Percentiles rank a stretch among this genome's conserved stretches.
phyloP scores from a whole-genome alignment of 2,797 vertebrate species.

The Lepidocolaptes lacrymiger region DNA sequence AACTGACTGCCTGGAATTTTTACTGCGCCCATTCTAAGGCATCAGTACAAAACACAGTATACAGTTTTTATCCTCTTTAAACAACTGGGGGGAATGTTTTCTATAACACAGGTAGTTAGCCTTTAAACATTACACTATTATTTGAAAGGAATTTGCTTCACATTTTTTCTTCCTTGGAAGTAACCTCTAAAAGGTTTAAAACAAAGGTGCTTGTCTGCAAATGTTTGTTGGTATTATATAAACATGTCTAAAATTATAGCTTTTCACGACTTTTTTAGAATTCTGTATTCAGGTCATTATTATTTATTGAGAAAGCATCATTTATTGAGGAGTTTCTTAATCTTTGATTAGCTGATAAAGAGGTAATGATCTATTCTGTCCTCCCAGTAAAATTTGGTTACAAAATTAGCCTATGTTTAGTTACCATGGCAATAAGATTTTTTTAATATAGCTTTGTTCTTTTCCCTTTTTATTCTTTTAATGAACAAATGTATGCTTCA shows the following conservation, averaged over 20 bases:
- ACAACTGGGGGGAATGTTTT: background rate
- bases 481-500: background rate
- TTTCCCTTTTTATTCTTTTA: slow-evolving; percentile 10
- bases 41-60: background rate
- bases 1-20: too few species aligned
- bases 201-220: background rate
- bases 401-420: slow-evolving; percentile 7
- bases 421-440: slow-evolving; percentile 26
- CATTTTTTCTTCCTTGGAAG: background rate
- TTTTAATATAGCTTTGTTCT: slow-evolving; percentile 1
- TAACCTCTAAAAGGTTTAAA: background rate
- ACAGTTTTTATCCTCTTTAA: background rate
- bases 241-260: background rate
- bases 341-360: background rate
- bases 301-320: background rate
- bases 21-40: too few species aligned
- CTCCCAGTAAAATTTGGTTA: background rate
- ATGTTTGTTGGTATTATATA: background rate
- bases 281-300: background rate
- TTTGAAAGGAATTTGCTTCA: background rate
- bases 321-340: background rate
- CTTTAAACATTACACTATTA: background rate
- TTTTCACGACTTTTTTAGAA: background rate
- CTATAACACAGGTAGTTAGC: background rate
- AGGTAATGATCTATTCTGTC: background rate